Base-by-base conservation (phyloP, 2,888 invertebrate species). In the Lepidochrysops patricia region DNA sequence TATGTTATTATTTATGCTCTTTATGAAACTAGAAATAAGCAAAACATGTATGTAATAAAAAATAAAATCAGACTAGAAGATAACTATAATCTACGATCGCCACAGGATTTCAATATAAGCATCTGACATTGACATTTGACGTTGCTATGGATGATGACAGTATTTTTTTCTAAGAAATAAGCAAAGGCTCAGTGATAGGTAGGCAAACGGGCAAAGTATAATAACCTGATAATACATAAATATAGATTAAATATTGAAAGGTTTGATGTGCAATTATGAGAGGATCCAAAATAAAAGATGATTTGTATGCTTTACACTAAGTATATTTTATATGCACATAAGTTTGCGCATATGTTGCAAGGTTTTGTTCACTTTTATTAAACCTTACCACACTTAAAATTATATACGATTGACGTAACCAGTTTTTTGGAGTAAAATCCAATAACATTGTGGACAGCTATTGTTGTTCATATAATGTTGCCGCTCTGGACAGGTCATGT, bases 281-380 rank as follows among this genome's bases (percentile, higher is more conserved):
- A n/a, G n/a, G n/a, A n/a, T n/a, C n/a, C n/a, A n/a, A 52, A 34
- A 15, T 57, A 43, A 29, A 29, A 58, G 23, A 37, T 37, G n/a
- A 52, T 5, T 49, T 34, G 29, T 32, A 75, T 80, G 80, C 79
- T 78, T 84, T 85, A 86, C 80, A 85, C 84, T 85, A 85, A 83
- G 79, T 68, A 79, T 79, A 79, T 81, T 77, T 82, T 80, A 52
- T 76, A 78, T 74, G 84, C 84, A 84, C 84, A 70, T 71, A 77
- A 66, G 74, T 64, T 84, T 82, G 84, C 80, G 67, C 79, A 74
- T 77, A 80, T 76, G 79, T 74, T 75, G 73, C 70, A 67, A 35
- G 35, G 34, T 43, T 23, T n/a, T n/a, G n/a, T n/a, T n/a, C n/a
- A 43, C 23, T 43, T 37, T 43, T 9, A 19, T 23, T 19, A 54